phyloP scores from a whole-genome alignment of 2,113 vertebrate genomes.

The Mesembrinibis cayennensis region DNA sequence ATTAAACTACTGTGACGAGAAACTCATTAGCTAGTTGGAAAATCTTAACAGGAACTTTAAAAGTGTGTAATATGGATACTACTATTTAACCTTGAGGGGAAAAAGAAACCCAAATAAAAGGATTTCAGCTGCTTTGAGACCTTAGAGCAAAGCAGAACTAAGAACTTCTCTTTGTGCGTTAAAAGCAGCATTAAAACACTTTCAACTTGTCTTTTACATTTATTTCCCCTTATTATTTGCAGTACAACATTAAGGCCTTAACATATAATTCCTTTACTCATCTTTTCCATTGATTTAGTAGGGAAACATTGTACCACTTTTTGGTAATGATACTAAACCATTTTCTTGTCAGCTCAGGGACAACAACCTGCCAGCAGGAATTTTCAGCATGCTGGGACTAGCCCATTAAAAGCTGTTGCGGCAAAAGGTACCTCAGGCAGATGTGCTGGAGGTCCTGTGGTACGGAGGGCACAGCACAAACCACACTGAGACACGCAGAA shows the following conservation, averaged over 20 bases:
- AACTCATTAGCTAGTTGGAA: neutral
- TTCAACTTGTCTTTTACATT: neutral
- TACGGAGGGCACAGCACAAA: neutral
- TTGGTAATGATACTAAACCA: neutral
- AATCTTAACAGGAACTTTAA: neutral
- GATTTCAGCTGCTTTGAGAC: neutral
- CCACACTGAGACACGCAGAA: fast-evolving
- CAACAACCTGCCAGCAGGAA: neutral
- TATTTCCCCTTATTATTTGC: neutral
- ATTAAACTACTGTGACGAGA: neutral
- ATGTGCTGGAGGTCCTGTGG: neutral
- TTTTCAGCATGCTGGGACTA: neutral
- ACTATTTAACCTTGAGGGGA: neutral
- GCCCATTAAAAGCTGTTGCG: neutral
- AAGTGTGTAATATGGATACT: neutral
- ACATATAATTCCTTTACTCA: neutral
- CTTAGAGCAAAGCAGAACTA: neutral
- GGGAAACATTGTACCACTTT: neutral
- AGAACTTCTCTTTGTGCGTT: neutral
- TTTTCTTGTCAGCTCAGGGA: neutral
- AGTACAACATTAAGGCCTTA: neutral
- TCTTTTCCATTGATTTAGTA: neutral
- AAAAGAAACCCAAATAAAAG: neutral
- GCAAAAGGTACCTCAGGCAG: neutral
- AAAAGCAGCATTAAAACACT: neutral